phyloP scores from a whole-genome alignment of 2,797 vertebrate species.

The Neosilurus mollespiculum region DNA sequence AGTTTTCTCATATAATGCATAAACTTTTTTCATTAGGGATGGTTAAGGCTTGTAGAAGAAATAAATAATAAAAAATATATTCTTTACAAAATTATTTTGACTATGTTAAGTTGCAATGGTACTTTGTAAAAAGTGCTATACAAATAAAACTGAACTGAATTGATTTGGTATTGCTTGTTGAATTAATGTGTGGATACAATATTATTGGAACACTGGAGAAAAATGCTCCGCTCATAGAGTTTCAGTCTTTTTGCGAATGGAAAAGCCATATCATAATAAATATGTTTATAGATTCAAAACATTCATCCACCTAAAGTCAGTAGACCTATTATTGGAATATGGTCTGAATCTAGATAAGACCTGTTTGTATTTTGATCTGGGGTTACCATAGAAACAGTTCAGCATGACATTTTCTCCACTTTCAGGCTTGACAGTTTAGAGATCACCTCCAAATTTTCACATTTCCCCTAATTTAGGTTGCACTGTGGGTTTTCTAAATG shows the following conservation, averaged over 20 bases:
- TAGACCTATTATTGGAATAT: slow-evolving; percentile 26
- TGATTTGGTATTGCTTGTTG: too few species aligned
- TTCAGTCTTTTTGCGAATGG: neutral
- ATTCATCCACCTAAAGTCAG: neutral
- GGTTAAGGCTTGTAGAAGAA: too few species aligned
- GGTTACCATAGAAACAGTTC: slow-evolving; percentile 46
- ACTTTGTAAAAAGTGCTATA: too few species aligned
- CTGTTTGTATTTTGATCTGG: slow-evolving; percentile 8
- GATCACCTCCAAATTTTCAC: slow-evolving; percentile 6
- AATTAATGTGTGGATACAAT: neutral
- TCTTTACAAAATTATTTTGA: too few species aligned
- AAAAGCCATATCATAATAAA: neutral
- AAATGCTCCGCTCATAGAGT: neutral
- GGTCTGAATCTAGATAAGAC: neutral
- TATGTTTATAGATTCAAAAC: neutral
- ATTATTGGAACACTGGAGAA: neutral
- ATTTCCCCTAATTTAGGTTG: slow-evolving; percentile 14
- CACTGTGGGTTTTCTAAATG: neutral
- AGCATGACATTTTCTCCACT: slow-evolving; percentile 24
- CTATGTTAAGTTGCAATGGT: too few species aligned
- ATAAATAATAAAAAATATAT: too few species aligned
- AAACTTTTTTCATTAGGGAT: too few species aligned
- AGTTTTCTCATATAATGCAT: too few species aligned
- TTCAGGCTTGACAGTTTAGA: slow-evolving; percentile 13
- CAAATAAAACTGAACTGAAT: too few species aligned